Percentiles rank a stretch among this genome's conserved stretches.
Conservation (phyloP, 2,888 invertebrate species). For the Tachystola acroxantha region DNA sequence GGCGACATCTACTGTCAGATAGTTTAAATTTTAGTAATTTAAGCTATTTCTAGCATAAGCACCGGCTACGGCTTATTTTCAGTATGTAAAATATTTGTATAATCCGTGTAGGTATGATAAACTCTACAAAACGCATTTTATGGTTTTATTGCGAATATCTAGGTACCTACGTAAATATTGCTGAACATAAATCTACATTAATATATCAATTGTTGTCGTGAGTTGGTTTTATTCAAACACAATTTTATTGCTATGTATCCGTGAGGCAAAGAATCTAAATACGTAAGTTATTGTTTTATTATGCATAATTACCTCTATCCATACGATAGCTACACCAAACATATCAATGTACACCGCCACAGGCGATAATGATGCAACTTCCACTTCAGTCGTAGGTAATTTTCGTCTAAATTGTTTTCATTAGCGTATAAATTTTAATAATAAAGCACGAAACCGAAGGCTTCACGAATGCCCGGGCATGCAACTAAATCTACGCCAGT, state of each 20-base stretch:
- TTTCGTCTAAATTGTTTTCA: conserved; percentile 4
- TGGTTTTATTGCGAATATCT: no score
- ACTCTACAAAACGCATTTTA: no score
- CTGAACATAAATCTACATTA: no score
- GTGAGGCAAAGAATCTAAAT: background rate
- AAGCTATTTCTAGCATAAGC: no score
- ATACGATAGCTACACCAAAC: background rate
- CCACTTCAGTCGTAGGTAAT: background rate
- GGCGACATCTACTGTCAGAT: no score
- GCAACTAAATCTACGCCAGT: no score
- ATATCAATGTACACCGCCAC: conserved; percentile 1
- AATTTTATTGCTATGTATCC: background rate
- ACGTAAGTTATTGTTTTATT: background rate
- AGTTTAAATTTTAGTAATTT: no score
- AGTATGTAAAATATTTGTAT: no score
- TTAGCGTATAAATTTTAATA: conserved; percentile 4
- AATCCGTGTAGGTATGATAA: no score
- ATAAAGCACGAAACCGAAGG: background rate
- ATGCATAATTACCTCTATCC: background rate
- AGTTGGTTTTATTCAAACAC: background rate
- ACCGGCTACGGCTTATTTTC: no score
- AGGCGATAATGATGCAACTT: conserved; percentile 4
- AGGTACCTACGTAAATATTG: no score
- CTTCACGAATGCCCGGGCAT: background rate
- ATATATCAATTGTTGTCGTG: background rate